Conservation (phyloP, 2,888 invertebrate genomes). For the Pammene fasciana region DNA sequence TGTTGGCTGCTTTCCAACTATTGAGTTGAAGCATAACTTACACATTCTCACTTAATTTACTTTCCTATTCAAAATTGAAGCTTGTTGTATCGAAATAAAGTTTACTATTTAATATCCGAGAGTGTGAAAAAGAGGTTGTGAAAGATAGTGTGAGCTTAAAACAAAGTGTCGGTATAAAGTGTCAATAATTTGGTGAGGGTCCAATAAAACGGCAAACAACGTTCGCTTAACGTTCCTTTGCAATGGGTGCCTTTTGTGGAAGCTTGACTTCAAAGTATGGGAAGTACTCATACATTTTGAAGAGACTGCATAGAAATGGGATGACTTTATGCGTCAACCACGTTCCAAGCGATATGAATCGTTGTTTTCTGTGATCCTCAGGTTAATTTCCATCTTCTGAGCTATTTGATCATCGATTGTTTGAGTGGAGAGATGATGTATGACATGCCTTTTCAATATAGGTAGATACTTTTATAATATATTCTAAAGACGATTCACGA, state of each 20-base stretch:
- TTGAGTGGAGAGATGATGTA: no score
- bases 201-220: slow-evolving; percentile 8
- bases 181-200: slow-evolving; percentile 30
- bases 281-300: background rate
- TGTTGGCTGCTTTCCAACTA: slow-evolving; percentile 26
- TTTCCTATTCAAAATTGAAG: background rate
- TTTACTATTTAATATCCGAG: background rate
- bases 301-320: no score
- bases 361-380: no score
- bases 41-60: background rate
- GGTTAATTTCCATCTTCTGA: no score
- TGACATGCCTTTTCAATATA: no score
- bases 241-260: slow-evolving; percentile 11
- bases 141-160: background rate
- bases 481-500: no score
- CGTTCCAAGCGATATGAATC: no score
- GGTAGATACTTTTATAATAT: no score
- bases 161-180: slow-evolving; percentile 19
- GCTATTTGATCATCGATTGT: no score
- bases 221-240: slow-evolving; percentile 14
- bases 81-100: background rate
- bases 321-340: no score
- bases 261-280: background rate
- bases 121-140: background rate
- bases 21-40: background rate